phyloP scores from a whole-genome alignment of 2,113 vertebrate species.

The Sebastes schlegelii region DNA sequence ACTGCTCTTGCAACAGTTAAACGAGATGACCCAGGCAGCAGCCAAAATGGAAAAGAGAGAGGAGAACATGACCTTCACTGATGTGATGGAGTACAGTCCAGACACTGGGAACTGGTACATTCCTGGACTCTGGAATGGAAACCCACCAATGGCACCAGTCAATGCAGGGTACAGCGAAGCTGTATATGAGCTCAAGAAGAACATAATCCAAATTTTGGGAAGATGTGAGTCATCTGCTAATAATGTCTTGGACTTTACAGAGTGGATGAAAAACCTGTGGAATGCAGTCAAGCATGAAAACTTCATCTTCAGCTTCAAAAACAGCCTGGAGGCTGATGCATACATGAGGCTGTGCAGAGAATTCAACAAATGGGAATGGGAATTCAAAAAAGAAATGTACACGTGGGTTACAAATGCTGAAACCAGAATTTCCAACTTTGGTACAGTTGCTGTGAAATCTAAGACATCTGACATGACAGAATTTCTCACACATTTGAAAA shows the following conservation, averaged over 20 bases:
- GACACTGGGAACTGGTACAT: constrained; percentile 77
- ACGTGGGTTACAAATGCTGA: constrained; percentile 63
- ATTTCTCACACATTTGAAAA: constrained; percentile 23
- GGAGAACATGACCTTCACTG: constrained; percentile 65
- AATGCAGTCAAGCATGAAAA: constrained; percentile 80
- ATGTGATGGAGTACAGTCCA: constrained; percentile 78
- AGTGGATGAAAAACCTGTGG: constrained; percentile 77
- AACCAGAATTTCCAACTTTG: constrained; percentile 70
- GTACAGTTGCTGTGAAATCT: constrained; percentile 29
- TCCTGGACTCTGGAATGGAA: constrained; percentile 81
- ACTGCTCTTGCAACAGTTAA: constrained; percentile 75
- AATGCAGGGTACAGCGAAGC: constrained; percentile 76
- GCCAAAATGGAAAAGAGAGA: constrained; percentile 82
- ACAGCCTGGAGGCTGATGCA: constrained; percentile 77
- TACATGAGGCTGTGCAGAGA: constrained; percentile 74
- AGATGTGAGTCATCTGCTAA: constrained; percentile 28
- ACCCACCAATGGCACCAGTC: constrained; percentile 81
- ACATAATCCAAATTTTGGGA: constrained; percentile 51
- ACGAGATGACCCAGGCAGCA: constrained; percentile 78
- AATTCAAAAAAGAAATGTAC: constrained; percentile 55
- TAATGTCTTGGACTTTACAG: constrained; percentile 59
- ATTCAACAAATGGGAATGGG: constrained; percentile 64
- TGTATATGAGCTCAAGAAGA: constrained; percentile 78
- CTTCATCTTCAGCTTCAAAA: constrained; percentile 82
- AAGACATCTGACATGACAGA: constrained; percentile 26